Evolutionary conservation across 2,113 vertebrate genomes (phyloP).

Genomic region (Cyanoderma ruficeps): DNA sequence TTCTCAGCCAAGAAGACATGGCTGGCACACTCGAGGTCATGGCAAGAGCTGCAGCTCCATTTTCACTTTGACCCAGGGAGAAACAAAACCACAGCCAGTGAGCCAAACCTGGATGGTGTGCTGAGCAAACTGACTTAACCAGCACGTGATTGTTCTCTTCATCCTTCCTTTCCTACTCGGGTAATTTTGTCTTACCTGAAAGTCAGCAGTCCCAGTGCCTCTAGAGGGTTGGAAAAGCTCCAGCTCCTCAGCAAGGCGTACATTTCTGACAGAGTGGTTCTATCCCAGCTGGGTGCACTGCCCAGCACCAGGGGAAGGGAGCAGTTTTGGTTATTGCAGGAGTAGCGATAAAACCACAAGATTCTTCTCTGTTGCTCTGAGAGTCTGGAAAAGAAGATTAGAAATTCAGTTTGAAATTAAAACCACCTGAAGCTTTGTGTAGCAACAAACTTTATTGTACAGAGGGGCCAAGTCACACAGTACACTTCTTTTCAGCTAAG

Average conservation of each 20-base stretch:
- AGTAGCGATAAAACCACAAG: conserved; percentile 82
- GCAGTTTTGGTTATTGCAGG: conserved; percentile 69
- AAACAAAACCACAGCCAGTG: background rate
- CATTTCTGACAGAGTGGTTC: conserved; percentile 77
- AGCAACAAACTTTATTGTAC: conserved; percentile 28
- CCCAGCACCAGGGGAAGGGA: conserved; percentile 82
- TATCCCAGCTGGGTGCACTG: conserved; percentile 78
- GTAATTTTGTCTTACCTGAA: conserved; percentile 69
- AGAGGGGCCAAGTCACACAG: background rate
- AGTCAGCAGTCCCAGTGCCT: conserved; percentile 84
- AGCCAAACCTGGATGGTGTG: background rate
- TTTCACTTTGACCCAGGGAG: background rate
- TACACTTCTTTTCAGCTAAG: background rate
- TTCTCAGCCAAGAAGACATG: background rate
- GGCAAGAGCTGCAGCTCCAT: background rate
- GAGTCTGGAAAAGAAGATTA: conserved; percentile 75
- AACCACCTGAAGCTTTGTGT: conserved; percentile 46
- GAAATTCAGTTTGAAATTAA: conserved; percentile 61
- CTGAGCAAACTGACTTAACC: background rate
- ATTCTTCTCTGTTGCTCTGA: conserved; percentile 81
- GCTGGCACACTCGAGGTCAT: background rate
- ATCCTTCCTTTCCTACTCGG: background rate
- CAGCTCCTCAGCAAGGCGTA: conserved; percentile 75
- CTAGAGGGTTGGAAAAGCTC: conserved; percentile 75
- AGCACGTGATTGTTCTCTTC: background rate